A percentile compares a stretch with the other conserved stretches of the same genome.
phyloP scores from a whole-genome alignment of 2,888 invertebrate species.

The Polyploca ridens region DNA sequence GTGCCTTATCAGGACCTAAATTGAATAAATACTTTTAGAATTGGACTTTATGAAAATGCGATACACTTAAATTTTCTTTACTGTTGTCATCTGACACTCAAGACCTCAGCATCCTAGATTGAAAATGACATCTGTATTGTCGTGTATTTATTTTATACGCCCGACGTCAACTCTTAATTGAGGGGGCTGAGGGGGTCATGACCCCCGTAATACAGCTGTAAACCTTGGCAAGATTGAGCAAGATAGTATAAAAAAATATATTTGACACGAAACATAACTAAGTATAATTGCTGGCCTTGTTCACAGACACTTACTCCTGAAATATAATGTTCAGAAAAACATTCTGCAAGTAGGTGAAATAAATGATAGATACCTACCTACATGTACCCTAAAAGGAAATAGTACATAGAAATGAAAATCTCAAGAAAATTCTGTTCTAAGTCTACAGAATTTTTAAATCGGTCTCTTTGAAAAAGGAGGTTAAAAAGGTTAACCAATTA shows the following conservation, averaged over 20 bases:
- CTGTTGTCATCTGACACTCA: neutral
- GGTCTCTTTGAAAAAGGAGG: neutral
- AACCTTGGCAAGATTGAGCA: slow-evolving; percentile 9
- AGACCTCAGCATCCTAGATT: neutral
- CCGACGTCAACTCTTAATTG: slow-evolving; percentile 6
- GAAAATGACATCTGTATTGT: slow-evolving; percentile 6
- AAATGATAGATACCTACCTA: too few species aligned
- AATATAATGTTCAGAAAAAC: neutral
- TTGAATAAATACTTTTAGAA: too few species aligned
- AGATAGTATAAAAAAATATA: slow-evolving; percentile 3
- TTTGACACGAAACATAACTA: slow-evolving; percentile 8
- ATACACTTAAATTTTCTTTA: neutral
- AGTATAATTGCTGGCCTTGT: slow-evolving; percentile 4
- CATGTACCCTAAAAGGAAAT: too few species aligned
- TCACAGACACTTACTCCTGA: slow-evolving; percentile 7
- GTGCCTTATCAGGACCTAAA: too few species aligned
- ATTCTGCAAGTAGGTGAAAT: neutral
- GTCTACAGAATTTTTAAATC: too few species aligned
- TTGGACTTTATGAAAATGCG: too few species aligned
- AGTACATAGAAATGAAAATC: too few species aligned
- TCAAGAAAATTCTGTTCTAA: too few species aligned
- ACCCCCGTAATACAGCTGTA: slow-evolving; percentile 8
- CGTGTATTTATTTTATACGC: neutral
- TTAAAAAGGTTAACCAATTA: slow-evolving; percentile 16
- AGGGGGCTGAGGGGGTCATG: slow-evolving; percentile 6